A percentile compares a stretch with the other conserved stretches of the same genome.
Conservation (phyloP, 2,113 vertebrate genomes). For the Rhynchopsitta pachyrhyncha region DNA sequence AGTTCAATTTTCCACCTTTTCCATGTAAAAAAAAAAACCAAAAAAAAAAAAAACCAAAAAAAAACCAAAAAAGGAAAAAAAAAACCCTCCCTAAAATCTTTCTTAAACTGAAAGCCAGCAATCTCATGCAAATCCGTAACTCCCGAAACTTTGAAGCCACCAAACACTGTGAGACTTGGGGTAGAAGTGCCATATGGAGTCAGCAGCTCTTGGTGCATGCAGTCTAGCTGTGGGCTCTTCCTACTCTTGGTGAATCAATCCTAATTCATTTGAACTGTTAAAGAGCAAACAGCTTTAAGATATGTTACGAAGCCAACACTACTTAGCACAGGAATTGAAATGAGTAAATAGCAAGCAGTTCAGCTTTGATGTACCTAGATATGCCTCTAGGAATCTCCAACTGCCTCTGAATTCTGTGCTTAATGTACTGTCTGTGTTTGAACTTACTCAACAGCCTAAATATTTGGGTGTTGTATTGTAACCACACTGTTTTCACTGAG, state of each 20-base stretch:
- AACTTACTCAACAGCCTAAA: neutral
- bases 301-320: neutral
- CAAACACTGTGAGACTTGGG: neutral
- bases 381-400: constrained; percentile 13
- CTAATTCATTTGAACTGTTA: neutral
- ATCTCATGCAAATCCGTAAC: neutral
- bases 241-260: neutral
- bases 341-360: constrained; percentile 1
- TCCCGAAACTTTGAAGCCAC: neutral
- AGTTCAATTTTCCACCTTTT: neutral
- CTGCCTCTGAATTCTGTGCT: constrained; percentile 2
- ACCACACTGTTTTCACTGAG: neutral
- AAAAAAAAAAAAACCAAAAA: no score
- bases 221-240: neutral
- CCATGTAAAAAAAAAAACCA: neutral
- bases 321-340: neutral
- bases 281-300: neutral
- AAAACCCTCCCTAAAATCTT: neutral
- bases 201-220: neutral
- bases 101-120: neutral
- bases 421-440: neutral
- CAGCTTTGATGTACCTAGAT: constrained; percentile 39
- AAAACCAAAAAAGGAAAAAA: neutral
- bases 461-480: constrained; percentile 6
- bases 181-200: neutral